phyloP scores from a whole-genome alignment of 2,888 invertebrate genomes.

The Ceratothoa steindachneri region DNA sequence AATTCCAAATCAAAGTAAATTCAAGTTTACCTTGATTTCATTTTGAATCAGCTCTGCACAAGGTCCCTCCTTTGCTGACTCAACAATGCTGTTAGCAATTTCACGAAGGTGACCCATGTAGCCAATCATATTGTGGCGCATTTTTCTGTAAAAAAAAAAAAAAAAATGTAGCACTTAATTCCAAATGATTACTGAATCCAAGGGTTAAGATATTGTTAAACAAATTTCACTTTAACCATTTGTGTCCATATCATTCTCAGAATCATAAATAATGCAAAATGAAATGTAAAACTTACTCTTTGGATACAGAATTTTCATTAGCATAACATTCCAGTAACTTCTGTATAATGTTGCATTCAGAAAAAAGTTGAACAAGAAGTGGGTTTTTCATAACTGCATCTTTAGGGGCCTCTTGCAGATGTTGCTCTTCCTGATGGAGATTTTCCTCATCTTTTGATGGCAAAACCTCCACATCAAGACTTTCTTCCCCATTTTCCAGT shows the following conservation, averaged over 20 bases:
- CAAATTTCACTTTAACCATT: too few relatives aligned
- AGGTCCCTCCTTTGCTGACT: slow-evolving; percentile 34
- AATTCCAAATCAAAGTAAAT: neutral
- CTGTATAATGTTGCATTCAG: slow-evolving; percentile 72
- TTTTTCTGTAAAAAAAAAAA: neutral
- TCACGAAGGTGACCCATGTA: slow-evolving; percentile 64
- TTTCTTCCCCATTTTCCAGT: neutral
- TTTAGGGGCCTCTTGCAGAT: slow-evolving; percentile 3
- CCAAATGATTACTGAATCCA: neutral
- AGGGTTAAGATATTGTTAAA: too few relatives aligned
- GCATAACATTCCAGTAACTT: slow-evolving; percentile 54
- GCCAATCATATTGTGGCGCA: slow-evolving; percentile 51
- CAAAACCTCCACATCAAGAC: neutral
- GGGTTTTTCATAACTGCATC: slow-evolving; percentile 19
- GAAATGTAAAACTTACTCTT: neutral
- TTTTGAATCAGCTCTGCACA: slow-evolving; percentile 35
- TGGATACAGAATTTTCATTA: neutral
- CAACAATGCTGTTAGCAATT: slow-evolving; percentile 57
- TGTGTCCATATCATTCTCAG: too few relatives aligned
- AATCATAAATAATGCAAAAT: too few relatives aligned
- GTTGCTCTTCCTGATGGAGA: neutral
- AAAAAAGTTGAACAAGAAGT: slow-evolving; percentile 64
- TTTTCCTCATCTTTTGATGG: neutral
- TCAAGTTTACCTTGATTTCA: slow-evolving; percentile 32
- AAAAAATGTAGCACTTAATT: neutral